Base-by-base conservation (phyloP, 2,888 invertebrate genomes). In the Clitarchus hookeri region DNA sequence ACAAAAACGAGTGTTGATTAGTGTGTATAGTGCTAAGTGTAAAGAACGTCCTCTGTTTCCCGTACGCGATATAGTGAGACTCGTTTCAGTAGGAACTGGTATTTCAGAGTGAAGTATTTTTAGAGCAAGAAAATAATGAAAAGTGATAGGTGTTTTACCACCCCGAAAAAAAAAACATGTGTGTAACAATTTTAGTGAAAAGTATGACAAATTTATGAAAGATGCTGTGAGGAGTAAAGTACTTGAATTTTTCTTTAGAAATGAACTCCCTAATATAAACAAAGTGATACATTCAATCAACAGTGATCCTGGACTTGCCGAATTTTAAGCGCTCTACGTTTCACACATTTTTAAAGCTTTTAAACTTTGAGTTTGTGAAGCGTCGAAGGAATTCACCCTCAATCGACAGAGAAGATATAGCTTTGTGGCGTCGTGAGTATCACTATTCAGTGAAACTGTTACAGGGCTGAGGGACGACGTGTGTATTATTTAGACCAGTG, bases 241-340 rank as follows among this genome's bases (percentile, higher is more conserved):
- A 16, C 84, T 54, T 65, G n/a, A 53, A 16, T 84, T 65, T 54
- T 84, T 54, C 12, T 26, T 53, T 13, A n/a, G 44, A 27, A 84
- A 84, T 77, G 77, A 65, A 65, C 84, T 77, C 25, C 84, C 65
- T 3, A 65, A 54, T 26, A 25, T 84, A 23, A 65, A 84, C 26
- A 77, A 54, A 27, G 36, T 84, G 13, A 12, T 84, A 26, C 16
- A 26, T 65, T 8, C 13, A 48, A 25, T 84, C 8, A 84, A 84
- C 26, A 65, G 25, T 84, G 84, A 84, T 84, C 54, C 84, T 65
- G 84, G n/a, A 84, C 54, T 25, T 84, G 12, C 84, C 65, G 6
- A 84, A 84, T 65, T 84, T 54, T 48, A 84, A 84, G 77, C 53
- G n/a, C 12, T 48, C 84, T 23, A 9, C 65, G 6, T 44, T 84